phyloP scores from a whole-genome alignment of 1,140 invertebrate genomes.

The Colletes gigas region DNA sequence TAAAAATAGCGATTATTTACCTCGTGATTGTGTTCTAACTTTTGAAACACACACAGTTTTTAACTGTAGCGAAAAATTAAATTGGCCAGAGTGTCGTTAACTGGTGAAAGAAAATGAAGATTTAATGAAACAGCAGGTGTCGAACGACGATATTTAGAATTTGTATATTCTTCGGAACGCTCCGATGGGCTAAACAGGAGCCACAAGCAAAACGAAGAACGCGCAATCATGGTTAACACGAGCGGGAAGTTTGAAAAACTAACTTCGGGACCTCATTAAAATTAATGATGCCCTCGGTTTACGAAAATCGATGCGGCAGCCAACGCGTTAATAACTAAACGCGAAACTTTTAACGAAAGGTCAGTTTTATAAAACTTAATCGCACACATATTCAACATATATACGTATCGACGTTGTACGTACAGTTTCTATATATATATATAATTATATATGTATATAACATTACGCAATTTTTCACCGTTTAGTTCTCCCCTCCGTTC shows the following conservation, averaged over 20 bases:
- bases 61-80: neutral
- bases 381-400: constrained; percentile 33
- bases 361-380: constrained; percentile 52
- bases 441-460: constrained; percentile 36
- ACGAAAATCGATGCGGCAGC: constrained; percentile 17
- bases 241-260: constrained; percentile 7
- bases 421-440: constrained; percentile 23
- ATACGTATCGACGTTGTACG: constrained; percentile 1
- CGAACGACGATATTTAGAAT: neutral
- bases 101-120: too few species aligned
- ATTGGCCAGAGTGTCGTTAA: neutral
- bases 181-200: neutral
- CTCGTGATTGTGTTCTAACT: too few species aligned
- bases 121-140: neutral
- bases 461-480: neutral
- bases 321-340: constrained; percentile 43
- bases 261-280: constrained; percentile 14
- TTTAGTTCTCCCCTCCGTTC: neutral
- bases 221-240: neutral
- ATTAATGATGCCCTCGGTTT: constrained; percentile 10
- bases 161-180: neutral
- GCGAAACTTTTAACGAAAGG: constrained; percentile 26
- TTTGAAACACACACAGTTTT: too few species aligned
- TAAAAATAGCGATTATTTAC: too few species aligned
- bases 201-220: too few species aligned